Conservation (phyloP, 2,888 invertebrate species). For the Gisinianus flammeolus region DNA sequence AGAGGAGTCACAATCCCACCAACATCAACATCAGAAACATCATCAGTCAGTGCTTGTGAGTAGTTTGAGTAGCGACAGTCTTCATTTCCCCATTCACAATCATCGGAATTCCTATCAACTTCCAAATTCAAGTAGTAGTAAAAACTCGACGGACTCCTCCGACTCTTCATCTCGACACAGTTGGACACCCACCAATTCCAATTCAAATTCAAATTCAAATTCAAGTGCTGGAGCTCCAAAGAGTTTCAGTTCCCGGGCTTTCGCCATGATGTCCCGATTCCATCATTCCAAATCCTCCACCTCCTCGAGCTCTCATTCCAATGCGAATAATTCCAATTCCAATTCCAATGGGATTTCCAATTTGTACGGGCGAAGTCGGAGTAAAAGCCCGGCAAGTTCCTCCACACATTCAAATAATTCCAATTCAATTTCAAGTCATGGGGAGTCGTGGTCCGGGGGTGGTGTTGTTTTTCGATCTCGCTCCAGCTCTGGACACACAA, state of each 20-base stretch:
- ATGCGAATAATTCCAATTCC: background rate
- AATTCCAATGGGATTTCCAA: background rate
- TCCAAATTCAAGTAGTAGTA: constrained; percentile 40
- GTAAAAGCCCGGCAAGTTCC: constrained; percentile 51
- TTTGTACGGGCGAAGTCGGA: constrained; percentile 45
- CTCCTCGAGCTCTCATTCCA: no score
- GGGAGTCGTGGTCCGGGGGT: background rate
- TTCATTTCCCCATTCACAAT: constrained; percentile 39
- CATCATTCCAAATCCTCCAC: background rate
- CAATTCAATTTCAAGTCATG: background rate
- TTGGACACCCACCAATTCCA: background rate
- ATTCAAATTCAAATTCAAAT: background rate
- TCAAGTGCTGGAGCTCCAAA: background rate
- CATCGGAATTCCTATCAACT: constrained; percentile 28
- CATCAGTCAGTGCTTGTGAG: constrained; percentile 47
- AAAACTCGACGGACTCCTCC: constrained; percentile 2
- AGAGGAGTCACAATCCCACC: constrained; percentile 67
- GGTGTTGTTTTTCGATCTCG: constrained; percentile 12
- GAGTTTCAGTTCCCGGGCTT: constrained; percentile 15
- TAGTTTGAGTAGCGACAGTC: constrained; percentile 54
- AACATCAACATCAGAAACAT: background rate
- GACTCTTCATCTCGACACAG: constrained; percentile 17
- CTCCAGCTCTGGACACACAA: no score
- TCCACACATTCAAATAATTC: background rate
- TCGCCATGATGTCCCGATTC: constrained; percentile 30